Percentiles rank a stretch among this genome's conserved stretches.
phyloP scores from a whole-genome alignment of 2,113 vertebrate species.

The Dryoscopus gambensis region DNA sequence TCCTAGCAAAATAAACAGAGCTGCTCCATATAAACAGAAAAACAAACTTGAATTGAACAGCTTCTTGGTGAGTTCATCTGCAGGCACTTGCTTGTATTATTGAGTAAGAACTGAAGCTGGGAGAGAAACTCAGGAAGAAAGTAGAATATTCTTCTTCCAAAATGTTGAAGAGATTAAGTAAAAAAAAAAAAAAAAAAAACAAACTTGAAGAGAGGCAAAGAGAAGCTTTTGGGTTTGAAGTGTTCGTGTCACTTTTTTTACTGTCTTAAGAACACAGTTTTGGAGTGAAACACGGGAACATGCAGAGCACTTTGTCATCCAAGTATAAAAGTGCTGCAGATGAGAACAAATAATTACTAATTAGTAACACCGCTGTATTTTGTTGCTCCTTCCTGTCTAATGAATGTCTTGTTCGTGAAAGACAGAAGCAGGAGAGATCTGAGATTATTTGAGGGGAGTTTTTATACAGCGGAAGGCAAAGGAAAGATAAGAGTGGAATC shows the following conservation, averaged over 20 bases:
- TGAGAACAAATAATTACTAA: not conserved
- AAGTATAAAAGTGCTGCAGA: not conserved
- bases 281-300: not conserved
- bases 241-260: not conserved
- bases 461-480: not conserved
- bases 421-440: not conserved
- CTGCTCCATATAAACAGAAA: too few relatives aligned
- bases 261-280: not conserved
- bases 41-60: too few relatives aligned
- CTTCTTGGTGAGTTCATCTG: not conserved
- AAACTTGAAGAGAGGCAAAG: not conserved
- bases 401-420: not conserved
- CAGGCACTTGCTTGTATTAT: not conserved
- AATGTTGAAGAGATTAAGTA: not conserved
- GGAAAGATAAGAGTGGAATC: not conserved
- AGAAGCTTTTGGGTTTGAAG: not conserved
- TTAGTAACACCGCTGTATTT: not conserved
- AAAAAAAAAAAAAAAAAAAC: not conserved
- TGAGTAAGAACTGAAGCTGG: not conserved
- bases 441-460: not conserved
- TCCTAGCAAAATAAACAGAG: not conserved
- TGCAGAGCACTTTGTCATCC: not conserved
- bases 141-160: not conserved
- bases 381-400: not conserved
- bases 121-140: not conserved